A percentile compares a stretch with the other conserved stretches of the same genome.
phyloP scores from a whole-genome alignment of 2,113 vertebrate species.

The Dromas ardeola region DNA sequence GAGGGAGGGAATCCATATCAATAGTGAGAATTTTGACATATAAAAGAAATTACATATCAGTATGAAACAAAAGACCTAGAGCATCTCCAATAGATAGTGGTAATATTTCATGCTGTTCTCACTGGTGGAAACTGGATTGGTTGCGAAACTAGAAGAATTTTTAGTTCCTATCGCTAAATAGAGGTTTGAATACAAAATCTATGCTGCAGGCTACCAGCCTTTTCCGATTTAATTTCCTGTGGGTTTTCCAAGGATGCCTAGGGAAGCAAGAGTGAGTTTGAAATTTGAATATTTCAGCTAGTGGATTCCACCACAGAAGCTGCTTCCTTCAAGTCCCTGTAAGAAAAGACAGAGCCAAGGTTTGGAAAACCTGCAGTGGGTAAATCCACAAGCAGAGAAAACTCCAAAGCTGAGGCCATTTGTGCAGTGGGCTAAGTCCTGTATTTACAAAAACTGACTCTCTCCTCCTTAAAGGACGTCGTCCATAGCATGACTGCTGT shows the following conservation, averaged over 20 bases:
- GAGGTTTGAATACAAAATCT: background rate
- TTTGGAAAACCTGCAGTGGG: background rate
- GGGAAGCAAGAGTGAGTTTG: background rate
- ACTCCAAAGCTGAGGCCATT: background rate
- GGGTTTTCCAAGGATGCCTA: background rate
- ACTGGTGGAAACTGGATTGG: background rate
- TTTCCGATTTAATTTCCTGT: background rate
- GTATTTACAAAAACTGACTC: background rate
- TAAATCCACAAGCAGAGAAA: background rate
- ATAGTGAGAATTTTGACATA: background rate
- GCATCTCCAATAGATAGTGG: background rate
- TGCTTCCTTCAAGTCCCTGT: background rate
- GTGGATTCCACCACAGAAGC: background rate
- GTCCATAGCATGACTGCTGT: background rate
- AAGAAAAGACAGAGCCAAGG: background rate
- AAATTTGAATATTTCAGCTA: background rate
- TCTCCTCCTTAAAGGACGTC: background rate
- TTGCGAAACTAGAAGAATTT: background rate
- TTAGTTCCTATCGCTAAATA: background rate
- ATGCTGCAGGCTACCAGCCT: background rate
- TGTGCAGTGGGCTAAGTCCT: background rate
- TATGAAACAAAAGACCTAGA: background rate
- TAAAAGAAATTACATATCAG: background rate
- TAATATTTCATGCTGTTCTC: background rate
- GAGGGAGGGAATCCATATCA: background rate